These are phyloP conservation scores for Cydia amplana DNA, from an alignment of 1,140 invertebrate genomes.

Conservation along the genomic window DNA sequence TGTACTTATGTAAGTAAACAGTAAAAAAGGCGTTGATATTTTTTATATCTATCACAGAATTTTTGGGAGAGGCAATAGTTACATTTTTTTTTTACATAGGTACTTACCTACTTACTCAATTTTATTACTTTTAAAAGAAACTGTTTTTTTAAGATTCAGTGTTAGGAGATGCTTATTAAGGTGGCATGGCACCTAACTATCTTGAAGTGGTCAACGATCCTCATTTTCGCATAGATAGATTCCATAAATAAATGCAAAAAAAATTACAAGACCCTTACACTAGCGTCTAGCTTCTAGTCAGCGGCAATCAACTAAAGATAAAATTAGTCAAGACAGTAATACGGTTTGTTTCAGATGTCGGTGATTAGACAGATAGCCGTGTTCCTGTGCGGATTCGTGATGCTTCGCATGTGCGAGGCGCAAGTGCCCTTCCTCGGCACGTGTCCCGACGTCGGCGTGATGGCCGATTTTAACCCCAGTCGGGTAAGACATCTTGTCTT, in stretches of 20 bases:
- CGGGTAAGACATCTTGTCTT: slow-evolving; percentile 45
- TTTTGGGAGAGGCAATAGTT: background rate
- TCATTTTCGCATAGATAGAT: too few species aligned
- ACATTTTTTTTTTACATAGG: background rate
- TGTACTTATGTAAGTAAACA: too few species aligned
- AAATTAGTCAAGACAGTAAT: background rate
- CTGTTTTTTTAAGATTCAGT: too few species aligned
- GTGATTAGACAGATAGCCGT: slow-evolving; percentile 59
- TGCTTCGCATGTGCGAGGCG: slow-evolving; percentile 48
- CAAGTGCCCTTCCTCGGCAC: slow-evolving; percentile 84
- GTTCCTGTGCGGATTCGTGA: slow-evolving; percentile 57
- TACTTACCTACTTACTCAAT: too few species aligned
- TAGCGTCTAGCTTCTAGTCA: too few species aligned
- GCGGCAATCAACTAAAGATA: background rate
- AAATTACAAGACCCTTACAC: too few species aligned
- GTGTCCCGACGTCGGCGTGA: slow-evolving; percentile 83
- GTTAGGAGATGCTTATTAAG: too few species aligned
- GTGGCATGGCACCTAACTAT: too few species aligned
- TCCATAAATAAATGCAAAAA: too few species aligned
- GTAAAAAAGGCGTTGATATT: background rate
- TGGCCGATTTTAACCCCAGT: slow-evolving; percentile 80
- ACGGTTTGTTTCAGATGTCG: slow-evolving; percentile 59
- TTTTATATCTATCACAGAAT: background rate
- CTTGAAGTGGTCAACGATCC: too few species aligned
- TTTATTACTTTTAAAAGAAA: too few species aligned